Percentiles rank a stretch among this genome's conserved stretches.
phyloP scores from a whole-genome alignment of 2,113 vertebrate species.

The Campylomormyrus numenius region DNA sequence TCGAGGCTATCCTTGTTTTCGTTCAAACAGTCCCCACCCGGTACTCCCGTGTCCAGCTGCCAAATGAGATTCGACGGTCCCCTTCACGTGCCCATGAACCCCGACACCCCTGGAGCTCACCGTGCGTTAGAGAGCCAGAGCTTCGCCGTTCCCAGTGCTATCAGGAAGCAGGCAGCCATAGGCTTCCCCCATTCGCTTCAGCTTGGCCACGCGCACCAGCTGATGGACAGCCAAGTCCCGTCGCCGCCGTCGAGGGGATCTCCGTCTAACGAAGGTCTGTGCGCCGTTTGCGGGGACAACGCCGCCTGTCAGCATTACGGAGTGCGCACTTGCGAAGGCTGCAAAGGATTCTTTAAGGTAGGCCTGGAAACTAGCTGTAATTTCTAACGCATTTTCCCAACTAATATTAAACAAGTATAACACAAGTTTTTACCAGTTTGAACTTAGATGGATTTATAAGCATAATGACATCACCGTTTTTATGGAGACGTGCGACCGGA shows the following conservation, averaged over 20 bases:
- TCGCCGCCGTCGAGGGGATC: slow-evolving; percentile 91
- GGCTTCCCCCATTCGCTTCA: slow-evolving; percentile 88
- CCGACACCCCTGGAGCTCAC: slow-evolving; percentile 77
- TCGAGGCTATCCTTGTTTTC: slow-evolving; percentile 95
- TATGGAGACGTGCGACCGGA: background rate
- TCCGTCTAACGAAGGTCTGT: slow-evolving; percentile 93
- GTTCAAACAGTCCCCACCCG: slow-evolving; percentile 95
- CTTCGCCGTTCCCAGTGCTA: slow-evolving; percentile 82
- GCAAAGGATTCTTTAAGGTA: slow-evolving; percentile 96
- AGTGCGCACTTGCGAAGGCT: slow-evolving; percentile 88
- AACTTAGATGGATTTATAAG: background rate
- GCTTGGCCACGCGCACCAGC: slow-evolving; percentile 86
- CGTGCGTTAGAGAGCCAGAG: slow-evolving; percentile 81
- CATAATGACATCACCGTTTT: background rate
- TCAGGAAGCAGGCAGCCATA: slow-evolving; percentile 84
- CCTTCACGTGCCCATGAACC: slow-evolving; percentile 85
- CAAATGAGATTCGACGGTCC: slow-evolving; percentile 98
- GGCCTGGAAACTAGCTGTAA: slow-evolving; percentile 30
- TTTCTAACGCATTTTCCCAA: background rate
- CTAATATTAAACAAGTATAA: background rate
- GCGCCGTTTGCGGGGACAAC: slow-evolving; percentile 95
- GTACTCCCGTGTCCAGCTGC: slow-evolving; percentile 91
- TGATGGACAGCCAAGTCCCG: slow-evolving; percentile 89
- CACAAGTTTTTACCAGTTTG: background rate
- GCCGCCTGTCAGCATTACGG: slow-evolving; percentile 92